A percentile compares a stretch with the other conserved stretches of the same genome.
Conservation (phyloP, 2,888 invertebrate genomes). For the Limnephilus auricula region DNA sequence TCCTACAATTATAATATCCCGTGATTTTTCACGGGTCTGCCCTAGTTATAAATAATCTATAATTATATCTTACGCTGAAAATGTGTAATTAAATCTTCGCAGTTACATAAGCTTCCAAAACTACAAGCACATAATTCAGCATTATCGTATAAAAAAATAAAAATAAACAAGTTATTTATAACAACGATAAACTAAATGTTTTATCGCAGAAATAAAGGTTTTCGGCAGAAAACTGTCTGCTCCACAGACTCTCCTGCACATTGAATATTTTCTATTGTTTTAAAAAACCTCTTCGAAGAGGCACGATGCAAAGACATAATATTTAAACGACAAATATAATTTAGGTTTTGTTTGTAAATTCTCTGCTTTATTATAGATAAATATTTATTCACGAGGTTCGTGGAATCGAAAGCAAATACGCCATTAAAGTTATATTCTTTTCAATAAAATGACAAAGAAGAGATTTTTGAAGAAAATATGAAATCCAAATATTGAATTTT, state of each 20-base stretch:
- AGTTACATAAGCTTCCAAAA: neutral
- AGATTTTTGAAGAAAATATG: neutral
- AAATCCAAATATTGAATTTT: too few species aligned
- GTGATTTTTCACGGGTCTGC: too few species aligned
- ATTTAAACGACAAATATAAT: neutral
- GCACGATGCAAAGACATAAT: neutral
- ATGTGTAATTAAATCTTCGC: neutral
- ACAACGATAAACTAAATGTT: neutral
- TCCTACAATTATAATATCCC: too few species aligned
- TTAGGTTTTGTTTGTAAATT: neutral
- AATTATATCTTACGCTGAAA: neutral
- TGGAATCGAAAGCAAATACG: too few species aligned
- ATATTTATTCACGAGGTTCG: neutral
- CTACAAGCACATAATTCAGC: neutral
- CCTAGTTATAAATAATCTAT: too few species aligned
- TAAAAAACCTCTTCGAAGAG: neutral
- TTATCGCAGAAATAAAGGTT: neutral
- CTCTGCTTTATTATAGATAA: neutral
- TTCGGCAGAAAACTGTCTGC: neutral
- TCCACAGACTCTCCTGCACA: neutral
- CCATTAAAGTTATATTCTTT: neutral
- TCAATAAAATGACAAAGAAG: neutral
- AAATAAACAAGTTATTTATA: neutral
- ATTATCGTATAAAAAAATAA: neutral
- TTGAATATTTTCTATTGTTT: neutral